Conservation (phyloP, 1,140 invertebrate species). For the Orchesella cincta region DNA sequence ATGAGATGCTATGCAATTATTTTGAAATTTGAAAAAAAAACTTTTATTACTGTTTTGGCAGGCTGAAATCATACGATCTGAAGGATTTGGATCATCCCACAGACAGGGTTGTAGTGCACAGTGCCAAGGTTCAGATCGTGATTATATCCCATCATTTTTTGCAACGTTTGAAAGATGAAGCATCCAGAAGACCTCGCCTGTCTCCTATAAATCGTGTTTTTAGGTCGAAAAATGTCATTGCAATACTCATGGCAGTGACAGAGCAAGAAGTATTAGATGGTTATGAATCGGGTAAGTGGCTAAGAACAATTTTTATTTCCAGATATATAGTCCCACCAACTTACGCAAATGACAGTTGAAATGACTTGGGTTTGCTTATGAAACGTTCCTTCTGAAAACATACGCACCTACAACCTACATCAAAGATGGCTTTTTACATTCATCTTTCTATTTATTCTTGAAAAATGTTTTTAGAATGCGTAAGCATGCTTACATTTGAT, state of each 20-base stretch:
- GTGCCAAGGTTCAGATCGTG: slow-evolving; percentile 50
- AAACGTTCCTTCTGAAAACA: no score
- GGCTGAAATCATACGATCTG: slow-evolving; percentile 47
- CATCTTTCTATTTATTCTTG: neutral
- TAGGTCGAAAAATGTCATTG: slow-evolving; percentile 46
- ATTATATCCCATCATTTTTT: slow-evolving; percentile 50
- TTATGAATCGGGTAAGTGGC: slow-evolving; percentile 44
- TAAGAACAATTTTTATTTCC: neutral
- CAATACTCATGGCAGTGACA: slow-evolving; percentile 39
- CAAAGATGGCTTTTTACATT: neutral
- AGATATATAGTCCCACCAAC: neutral
- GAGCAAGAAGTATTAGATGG: slow-evolving; percentile 40
- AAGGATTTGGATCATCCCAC: slow-evolving; percentile 45
- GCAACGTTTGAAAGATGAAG: slow-evolving; percentile 45
- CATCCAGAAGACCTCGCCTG: slow-evolving; percentile 37
- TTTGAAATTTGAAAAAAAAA: neutral
- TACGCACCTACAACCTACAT: no score
- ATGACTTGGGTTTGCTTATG: no score
- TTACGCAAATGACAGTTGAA: neutral
- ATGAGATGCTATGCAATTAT: no score
- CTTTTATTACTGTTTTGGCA: slow-evolving; percentile 27
- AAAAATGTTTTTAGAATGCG: neutral
- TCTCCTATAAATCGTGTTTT: slow-evolving; percentile 48
- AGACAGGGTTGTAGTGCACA: slow-evolving; percentile 42
- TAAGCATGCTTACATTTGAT: neutral